A percentile compares a stretch with the other conserved stretches of the same genome.
phyloP scores from a whole-genome alignment of 2,113 vertebrate genomes.

The Eclectus roratus region DNA sequence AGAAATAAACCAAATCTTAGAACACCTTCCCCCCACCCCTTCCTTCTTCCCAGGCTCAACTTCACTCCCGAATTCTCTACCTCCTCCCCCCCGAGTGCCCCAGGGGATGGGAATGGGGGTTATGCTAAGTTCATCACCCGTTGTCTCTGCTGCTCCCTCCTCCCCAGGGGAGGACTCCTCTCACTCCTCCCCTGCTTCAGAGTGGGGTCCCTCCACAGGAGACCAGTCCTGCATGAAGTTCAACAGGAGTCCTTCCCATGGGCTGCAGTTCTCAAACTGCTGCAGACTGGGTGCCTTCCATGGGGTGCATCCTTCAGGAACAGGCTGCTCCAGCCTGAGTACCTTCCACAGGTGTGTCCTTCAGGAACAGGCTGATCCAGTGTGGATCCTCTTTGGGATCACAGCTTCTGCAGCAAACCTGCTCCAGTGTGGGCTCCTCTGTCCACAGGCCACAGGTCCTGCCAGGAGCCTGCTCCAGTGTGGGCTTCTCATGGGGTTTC shows the following conservation, averaged over 20 bases:
- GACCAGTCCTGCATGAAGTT: neutral
- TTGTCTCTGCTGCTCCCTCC: neutral
- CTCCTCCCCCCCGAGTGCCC: no score
- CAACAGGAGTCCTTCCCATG: neutral
- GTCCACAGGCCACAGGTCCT: neutral
- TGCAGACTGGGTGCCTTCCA: neutral
- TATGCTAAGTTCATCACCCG: neutral
- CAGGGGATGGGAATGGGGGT: neutral
- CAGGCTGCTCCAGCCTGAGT: neutral
- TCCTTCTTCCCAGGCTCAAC: neutral
- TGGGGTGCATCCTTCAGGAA: no score
- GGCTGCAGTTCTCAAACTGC: neutral
- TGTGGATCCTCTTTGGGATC: neutral
- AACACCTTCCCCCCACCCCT: neutral
- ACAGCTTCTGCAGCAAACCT: neutral
- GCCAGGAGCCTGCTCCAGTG: neutral
- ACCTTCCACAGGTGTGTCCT: neutral
- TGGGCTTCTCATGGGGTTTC: neutral
- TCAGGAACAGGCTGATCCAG: neutral
- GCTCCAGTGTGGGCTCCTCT: neutral
- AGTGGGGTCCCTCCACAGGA: neutral
- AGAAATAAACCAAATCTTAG: neutral
- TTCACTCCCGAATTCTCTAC: fast-evolving
- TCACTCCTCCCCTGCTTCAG: neutral
- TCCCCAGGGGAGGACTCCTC: neutral